A percentile compares a stretch with the other conserved stretches of the same genome.
Conservation (phyloP, 2,113 vertebrate species). For the Benitochromis conjunctus region DNA sequence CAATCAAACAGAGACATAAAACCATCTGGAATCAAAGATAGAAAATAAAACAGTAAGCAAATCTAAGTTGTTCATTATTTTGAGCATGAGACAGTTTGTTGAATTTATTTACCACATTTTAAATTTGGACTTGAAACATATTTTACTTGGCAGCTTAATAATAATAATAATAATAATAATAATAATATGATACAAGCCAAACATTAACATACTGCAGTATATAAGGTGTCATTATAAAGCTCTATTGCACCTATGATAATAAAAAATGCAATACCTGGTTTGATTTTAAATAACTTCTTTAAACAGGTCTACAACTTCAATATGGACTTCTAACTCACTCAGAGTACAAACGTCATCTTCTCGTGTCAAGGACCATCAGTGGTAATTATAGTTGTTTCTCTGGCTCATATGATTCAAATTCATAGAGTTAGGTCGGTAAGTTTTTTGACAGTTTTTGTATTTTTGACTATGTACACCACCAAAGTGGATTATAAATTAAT, state of each 20-base stretch:
- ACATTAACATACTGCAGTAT: neutral
- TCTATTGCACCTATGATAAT: neutral
- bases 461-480: neutral
- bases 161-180: neutral
- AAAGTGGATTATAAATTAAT: neutral
- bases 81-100: neutral
- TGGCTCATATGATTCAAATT: neutral
- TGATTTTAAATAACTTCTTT: neutral
- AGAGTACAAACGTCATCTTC: neutral
- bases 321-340: rapidly evolving
- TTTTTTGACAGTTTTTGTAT: neutral
- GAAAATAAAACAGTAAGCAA: too few species aligned
- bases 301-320: neutral
- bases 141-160: rapidly evolving
- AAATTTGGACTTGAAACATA: neutral
- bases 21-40: neutral
- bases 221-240: neutral
- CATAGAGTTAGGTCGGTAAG: neutral
- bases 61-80: rapidly evolving
- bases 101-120: neutral
- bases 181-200: neutral
- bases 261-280: neutral
- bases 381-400: neutral
- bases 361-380: neutral
- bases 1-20: neutral